These are phyloP conservation scores for Papilio aristodemus DNA, from an alignment of 1,140 invertebrate species.

Conservation along the genomic window DNA sequence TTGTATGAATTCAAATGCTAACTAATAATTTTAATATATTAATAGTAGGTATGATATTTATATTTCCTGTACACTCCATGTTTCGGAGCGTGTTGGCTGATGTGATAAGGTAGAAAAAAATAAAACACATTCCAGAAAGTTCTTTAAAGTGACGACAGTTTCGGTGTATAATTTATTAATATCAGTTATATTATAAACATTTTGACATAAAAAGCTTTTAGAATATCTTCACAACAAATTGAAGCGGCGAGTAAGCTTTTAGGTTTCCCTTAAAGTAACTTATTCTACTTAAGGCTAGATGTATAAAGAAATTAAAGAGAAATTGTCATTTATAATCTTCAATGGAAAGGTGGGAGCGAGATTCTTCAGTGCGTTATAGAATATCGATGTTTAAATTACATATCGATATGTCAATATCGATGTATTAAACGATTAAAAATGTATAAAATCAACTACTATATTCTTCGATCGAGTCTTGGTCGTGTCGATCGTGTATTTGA, in stretches of 20 bases:
- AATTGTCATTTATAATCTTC: constrained; percentile 24
- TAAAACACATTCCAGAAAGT: constrained; percentile 23
- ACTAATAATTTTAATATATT: too few relatives aligned
- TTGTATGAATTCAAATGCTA: too few relatives aligned
- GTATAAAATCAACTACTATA: too few relatives aligned
- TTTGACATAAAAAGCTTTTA: not conserved
- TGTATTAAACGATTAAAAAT: too few relatives aligned
- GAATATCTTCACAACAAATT: constrained; percentile 6
- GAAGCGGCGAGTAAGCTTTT: constrained; percentile 19
- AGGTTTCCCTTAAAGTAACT: constrained; percentile 20
- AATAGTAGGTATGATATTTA: too few relatives aligned
- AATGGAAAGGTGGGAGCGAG: constrained; percentile 29
- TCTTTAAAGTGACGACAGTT: constrained; percentile 30
- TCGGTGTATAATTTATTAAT: constrained; percentile 28
- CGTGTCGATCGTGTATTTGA: too few relatives aligned
- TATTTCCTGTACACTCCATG: too few relatives aligned
- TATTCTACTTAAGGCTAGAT: constrained; percentile 29
- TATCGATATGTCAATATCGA: too few relatives aligned
- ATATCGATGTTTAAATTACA: too few relatives aligned
- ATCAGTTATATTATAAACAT: constrained; percentile 12
- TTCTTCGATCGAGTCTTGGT: too few relatives aligned
- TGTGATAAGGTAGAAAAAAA: not conserved
- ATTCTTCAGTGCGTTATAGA: not conserved
- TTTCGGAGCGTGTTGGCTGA: too few relatives aligned
- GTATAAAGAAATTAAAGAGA: not conserved